Evolutionary conservation across 2,888 invertebrate species (phyloP).

Genomic region (Caenorhabditis plicata): DNA sequence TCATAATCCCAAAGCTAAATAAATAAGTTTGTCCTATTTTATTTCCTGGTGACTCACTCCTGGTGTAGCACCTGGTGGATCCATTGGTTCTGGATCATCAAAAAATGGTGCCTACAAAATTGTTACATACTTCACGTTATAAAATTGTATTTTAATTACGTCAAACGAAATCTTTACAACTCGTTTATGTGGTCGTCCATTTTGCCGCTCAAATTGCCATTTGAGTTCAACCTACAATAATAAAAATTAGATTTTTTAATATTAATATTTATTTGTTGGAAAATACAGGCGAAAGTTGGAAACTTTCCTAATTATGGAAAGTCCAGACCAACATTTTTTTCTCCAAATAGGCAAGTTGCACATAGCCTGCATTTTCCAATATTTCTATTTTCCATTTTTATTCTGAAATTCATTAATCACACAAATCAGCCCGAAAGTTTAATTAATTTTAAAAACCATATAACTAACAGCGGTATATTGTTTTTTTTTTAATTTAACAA

Average conservation of each 20-base stretch:
- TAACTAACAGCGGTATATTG: no score
- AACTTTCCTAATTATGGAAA: no score
- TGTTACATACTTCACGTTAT: background rate
- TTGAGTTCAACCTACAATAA: conserved; percentile 45
- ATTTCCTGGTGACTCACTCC: conserved; percentile 27
- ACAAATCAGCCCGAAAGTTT: no score
- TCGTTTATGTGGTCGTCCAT: conserved; percentile 61
- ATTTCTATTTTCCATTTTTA: no score
- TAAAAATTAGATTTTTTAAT: background rate
- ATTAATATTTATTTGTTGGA: no score
- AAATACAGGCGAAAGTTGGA: no score
- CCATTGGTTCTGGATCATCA: conserved; percentile 62
- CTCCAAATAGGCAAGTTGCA: no score
- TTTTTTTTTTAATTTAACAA: no score
- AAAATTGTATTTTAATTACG: conserved; percentile 9
- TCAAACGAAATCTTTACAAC: conserved; percentile 48
- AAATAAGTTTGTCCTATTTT: background rate
- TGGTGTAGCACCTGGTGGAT: conserved; percentile 53
- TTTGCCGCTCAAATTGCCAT: conserved; percentile 60
- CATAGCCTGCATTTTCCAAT: no score
- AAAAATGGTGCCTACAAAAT: conserved; percentile 57
- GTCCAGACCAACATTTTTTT: no score
- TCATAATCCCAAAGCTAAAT: conserved; percentile 64
- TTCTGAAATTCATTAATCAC: no score
- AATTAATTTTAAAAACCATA: no score